Conservation (phyloP, 2,797 vertebrate species). For the Lepidocolaptes lacrymiger region DNA sequence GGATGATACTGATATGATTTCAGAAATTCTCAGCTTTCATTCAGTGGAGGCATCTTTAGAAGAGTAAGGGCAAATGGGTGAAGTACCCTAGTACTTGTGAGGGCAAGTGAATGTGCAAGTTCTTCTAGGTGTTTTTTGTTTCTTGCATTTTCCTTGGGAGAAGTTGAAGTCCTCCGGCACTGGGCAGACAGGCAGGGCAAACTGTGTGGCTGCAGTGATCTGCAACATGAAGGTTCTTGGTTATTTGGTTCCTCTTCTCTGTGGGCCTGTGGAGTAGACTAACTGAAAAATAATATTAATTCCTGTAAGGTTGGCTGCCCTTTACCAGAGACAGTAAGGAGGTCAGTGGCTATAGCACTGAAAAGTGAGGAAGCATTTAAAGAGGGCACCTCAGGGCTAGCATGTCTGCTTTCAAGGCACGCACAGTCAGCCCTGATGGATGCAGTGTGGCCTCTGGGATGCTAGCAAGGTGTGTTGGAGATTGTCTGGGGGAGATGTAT, state of each 20-base stretch:
- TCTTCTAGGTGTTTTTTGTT: not conserved
- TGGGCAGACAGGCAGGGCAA: not conserved
- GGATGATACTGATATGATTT: not conserved
- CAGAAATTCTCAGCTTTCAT: not conserved
- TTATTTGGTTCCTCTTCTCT: not conserved
- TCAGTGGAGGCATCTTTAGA: not conserved
- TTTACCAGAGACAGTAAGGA: not conserved
- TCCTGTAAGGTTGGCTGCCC: not conserved
- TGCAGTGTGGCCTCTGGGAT: not conserved
- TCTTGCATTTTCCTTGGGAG: not conserved
- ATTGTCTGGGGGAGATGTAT: not conserved
- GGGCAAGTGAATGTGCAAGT: fast-evolving
- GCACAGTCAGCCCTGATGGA: not conserved
- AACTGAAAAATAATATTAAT: not conserved
- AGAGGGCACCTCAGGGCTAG: not conserved
- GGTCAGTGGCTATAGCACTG: not conserved
- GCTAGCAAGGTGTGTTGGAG: not conserved
- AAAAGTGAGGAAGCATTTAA: not conserved
- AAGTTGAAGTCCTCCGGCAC: not conserved
- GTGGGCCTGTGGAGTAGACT: not conserved
- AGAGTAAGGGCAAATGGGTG: not conserved
- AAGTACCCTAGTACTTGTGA: not conserved
- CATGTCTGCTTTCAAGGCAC: not conserved
- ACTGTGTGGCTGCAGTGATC: not conserved
- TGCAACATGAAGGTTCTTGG: not conserved